Percentiles rank a stretch among this genome's conserved stretches.
Conservation (phyloP, 2,888 invertebrate genomes). For the Apodemia zela region DNA sequence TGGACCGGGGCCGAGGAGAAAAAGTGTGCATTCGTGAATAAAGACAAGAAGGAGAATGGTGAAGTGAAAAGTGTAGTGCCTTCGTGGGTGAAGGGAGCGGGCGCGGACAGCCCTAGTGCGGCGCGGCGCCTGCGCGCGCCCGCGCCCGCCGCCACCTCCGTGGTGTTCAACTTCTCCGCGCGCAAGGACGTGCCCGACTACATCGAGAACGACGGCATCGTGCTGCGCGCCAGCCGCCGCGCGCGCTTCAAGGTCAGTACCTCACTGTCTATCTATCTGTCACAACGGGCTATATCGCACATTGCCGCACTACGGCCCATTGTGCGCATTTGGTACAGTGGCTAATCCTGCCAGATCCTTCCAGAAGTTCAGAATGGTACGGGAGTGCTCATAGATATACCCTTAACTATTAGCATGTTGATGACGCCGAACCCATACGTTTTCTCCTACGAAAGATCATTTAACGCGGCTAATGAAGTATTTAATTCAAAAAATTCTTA, state of each 20-base stretch:
- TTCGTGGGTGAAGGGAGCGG: constrained; percentile 35
- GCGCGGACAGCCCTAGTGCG: constrained; percentile 34
- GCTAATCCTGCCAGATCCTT: too few species aligned
- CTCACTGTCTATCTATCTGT: too few species aligned
- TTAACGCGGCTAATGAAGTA: too few species aligned
- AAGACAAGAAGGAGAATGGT: constrained; percentile 30
- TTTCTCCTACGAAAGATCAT: too few species aligned
- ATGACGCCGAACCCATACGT: too few species aligned
- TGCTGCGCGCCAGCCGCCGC: constrained; percentile 83
- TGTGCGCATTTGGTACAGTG: too few species aligned
- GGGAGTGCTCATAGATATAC: too few species aligned
- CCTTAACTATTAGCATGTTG: too few species aligned
- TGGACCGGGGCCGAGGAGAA: constrained; percentile 45
- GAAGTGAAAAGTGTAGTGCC: constrained; percentile 34
- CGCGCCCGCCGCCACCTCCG: constrained; percentile 81
- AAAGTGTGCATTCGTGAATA: constrained; percentile 34
- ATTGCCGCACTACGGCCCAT: too few species aligned
- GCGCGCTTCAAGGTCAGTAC: constrained; percentile 87
- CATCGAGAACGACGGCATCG: constrained; percentile 92
- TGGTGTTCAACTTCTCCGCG: constrained; percentile 93
- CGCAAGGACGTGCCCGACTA: constrained; percentile 94
- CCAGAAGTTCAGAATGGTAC: too few species aligned
- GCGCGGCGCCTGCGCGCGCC: constrained; percentile 43
- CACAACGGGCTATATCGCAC: too few species aligned
- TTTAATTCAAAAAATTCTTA: too few species aligned